Base-by-base conservation (phyloP, 1,140 invertebrate genomes). In the Conus ventricosus region DNA sequence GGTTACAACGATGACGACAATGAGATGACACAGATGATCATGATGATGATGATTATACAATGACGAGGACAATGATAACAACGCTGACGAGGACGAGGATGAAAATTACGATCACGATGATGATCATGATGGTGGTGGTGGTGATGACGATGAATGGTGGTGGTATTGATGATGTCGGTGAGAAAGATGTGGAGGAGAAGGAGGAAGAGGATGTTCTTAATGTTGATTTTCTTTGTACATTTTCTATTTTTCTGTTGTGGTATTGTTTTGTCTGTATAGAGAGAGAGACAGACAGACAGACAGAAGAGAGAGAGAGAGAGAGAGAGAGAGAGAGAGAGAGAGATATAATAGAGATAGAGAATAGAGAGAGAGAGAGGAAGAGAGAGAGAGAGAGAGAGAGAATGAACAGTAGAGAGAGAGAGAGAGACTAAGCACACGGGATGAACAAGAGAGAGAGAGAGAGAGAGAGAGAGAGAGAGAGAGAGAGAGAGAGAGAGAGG, bases 381-480 rank as follows among this genome's bases (percentile, higher is more conserved):
- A n/a, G n/a, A 80, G 78, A 80, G 78, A 80, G 3, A 80, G 78
- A 80, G 78, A 80, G 78, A 80, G 78, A 80, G 1, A 63, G 60
- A 63, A 11, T 13, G 1, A 63, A 20, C 1, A 20, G 17, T 1
- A 63, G 60, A 63, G 60, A 80, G 78, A 80, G 78, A 63, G 60
- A 63, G 60, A 80, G 78, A 80, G 78, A 80, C 39, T 39, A 39
- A 39, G 39, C 39, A 39, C 39, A 39, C 0, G 39, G 39, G 39
- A 39, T 39, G 39, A 39, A 39, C 39, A 3, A 39, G 39, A 39
- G 39, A 39, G 39, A 39, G 39, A 39, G 39, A 80, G 78, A 80
- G 78, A 80, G 78, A 80, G 78, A 80, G 78, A 80, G 78, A 80
- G 78, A 80, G 78, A 80, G 78, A 80, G 78, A 80, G 78, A 80